Evolutionary conservation across 2,888 invertebrate genomes (phyloP), one percentile per base, ranked within the genome.

Genomic region (Eupithecia pulchellata): DNA sequence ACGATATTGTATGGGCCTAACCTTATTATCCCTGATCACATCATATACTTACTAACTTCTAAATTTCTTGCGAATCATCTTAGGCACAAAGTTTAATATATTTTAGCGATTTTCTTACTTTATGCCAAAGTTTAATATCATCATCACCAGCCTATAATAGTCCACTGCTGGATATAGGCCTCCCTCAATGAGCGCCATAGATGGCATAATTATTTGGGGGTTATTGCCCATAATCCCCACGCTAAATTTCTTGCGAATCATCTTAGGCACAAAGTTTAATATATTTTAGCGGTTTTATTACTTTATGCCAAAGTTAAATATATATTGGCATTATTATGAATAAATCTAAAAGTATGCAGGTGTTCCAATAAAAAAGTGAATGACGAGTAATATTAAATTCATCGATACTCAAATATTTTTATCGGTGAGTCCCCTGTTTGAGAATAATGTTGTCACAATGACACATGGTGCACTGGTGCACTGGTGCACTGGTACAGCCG

Each of bases 1-100:
- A 60, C 32, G 17, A 32, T 58, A 58, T 58, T 58, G 58, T 3
- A 32, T 32, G 60, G 6, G 8, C 27, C 30, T 32, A 32, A 60
- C 60, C 58, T 58, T 20, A 60, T 32, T 60, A 30, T 60, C 32
- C 11, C 30, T 32, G 32, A 60, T 60, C 60, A n/a, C 32, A 32
- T 32, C 11, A 9, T 58, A 30, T 57, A 6, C 5, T n/a, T n/a
- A n/a, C n/a, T n/a, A 55, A 55, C 13, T 27, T 27, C 14, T 14
- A 14, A 14, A 29, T 57, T 6, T 8, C 8, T 42, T 42, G 42
- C 42, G 5, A n/a, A 55, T 13, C 27, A 57, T 27, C 2, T 2
- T 4, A 29, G 8, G 29, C 29, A 57, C 17, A 57, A 29, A 57
- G 17, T 29, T 17, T 17, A 29, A 29, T 17, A 17, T 20, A 29